A percentile compares a stretch with the other conserved stretches of the same genome.
Conservation (phyloP, 2,113 vertebrate genomes). For the Menura novaehollandiae region DNA sequence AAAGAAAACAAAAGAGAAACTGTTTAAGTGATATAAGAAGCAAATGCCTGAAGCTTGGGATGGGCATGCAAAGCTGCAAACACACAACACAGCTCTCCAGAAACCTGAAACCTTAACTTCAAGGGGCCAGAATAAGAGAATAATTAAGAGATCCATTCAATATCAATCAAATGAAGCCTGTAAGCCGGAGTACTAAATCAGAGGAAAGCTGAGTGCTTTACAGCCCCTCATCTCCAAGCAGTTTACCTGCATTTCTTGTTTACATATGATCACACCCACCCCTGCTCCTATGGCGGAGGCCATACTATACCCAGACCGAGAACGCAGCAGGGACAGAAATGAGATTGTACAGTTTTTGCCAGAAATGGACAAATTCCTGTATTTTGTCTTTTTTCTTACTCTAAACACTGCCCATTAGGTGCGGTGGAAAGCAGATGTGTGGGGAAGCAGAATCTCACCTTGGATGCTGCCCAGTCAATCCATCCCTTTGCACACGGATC, state of each 20-base stretch:
- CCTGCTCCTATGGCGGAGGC: neutral
- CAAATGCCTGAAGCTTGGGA: neutral
- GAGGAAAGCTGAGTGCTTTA: neutral
- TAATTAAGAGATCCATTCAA: neutral
- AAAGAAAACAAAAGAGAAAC: neutral
- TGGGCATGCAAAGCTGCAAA: neutral
- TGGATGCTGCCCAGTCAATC: constrained; percentile 96
- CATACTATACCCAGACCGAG: neutral
- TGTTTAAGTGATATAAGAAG: neutral
- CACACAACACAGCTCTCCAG: neutral
- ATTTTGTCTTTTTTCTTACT: neutral
- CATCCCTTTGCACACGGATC: constrained; percentile 95
- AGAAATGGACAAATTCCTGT: neutral
- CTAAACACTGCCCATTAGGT: neutral
- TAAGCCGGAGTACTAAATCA: neutral
- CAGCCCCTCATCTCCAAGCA: neutral
- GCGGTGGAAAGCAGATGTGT: neutral
- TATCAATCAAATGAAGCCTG: neutral
- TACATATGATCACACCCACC: neutral
- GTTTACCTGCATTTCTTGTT: neutral
- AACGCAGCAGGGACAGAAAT: neutral
- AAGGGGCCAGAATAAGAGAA: neutral
- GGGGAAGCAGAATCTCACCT: constrained; percentile 74
- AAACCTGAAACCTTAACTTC: neutral
- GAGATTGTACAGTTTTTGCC: neutral